Evolutionary conservation across 1,140 invertebrate species (phyloP).

Genomic region (Delia radicum): DNA sequence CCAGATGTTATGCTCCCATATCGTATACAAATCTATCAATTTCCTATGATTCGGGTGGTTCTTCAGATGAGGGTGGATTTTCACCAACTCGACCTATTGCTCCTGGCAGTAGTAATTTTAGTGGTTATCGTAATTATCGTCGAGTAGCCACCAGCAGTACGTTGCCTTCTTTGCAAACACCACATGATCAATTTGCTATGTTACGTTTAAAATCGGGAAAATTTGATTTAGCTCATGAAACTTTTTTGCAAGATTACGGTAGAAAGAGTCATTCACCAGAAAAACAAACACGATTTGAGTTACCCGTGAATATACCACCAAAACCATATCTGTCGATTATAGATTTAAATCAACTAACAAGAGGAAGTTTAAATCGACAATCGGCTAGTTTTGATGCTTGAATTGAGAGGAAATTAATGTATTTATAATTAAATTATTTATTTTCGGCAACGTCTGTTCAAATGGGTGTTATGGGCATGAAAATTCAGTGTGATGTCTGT

Average conservation of each 20-base stretch:
- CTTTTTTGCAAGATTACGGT: background rate
- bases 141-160: conserved; percentile 37
- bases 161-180: conserved; percentile 1
- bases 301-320: conserved; percentile 53
- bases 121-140: conserved; percentile 48
- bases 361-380: conserved; percentile 60
- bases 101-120: conserved; percentile 48
- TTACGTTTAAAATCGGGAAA: conserved; percentile 53
- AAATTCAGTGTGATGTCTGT: no score
- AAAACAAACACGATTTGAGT: conserved; percentile 32
- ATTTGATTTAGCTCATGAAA: conserved; percentile 42
- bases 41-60: conserved; percentile 59
- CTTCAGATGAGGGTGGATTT: conserved; percentile 55
- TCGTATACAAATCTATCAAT: conserved; percentile 64
- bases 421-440: background rate
- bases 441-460: no score
- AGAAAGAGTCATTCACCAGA: background rate
- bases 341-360: conserved; percentile 70
- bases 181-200: conserved; percentile 45
- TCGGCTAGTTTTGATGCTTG: conserved; percentile 40
- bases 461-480: no score
- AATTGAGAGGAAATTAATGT: background rate
- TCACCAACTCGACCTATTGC: conserved; percentile 44
- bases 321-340: conserved; percentile 69
- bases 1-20: conserved; percentile 61